Conservation (phyloP, 2,888 invertebrate species). For the Pterostichus madidus region DNA sequence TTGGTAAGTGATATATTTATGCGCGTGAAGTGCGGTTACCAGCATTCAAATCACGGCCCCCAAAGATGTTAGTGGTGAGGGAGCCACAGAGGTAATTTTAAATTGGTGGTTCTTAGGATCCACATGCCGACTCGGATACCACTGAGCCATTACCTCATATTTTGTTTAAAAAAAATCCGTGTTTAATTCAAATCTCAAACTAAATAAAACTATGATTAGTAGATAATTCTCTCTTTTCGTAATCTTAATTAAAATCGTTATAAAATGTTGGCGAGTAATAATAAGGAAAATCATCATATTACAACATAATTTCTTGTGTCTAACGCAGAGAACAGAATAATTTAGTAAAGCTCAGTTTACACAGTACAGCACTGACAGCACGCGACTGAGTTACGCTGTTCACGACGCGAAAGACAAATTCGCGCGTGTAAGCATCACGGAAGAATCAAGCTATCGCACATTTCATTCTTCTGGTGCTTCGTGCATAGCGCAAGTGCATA, state of each 20-base stretch:
- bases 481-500: slow-evolving; percentile 36
- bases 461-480: slow-evolving; percentile 40
- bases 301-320: slow-evolving; percentile 48
- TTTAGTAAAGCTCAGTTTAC: slow-evolving; percentile 72
- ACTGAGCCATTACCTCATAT: too few relatives aligned
- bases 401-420: slow-evolving; percentile 56
- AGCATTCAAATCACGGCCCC: too few relatives aligned
- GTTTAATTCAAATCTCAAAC: neutral
- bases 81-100: too few relatives aligned
- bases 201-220: too few relatives aligned
- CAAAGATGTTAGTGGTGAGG: too few relatives aligned
- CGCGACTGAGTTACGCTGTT: slow-evolving; percentile 59
- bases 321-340: slow-evolving; percentile 29
- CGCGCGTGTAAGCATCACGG: slow-evolving; percentile 45
- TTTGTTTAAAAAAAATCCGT: too few relatives aligned
- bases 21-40: too few relatives aligned
- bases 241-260: slow-evolving; percentile 28
- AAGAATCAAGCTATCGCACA: slow-evolving; percentile 47
- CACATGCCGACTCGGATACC: too few relatives aligned
- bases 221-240: too few relatives aligned
- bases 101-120: too few relatives aligned
- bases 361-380: slow-evolving; percentile 70
- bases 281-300: slow-evolving; percentile 29
- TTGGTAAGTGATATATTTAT: too few relatives aligned
- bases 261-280: slow-evolving; percentile 18